A percentile compares a stretch with the other conserved stretches of the same genome.
Evolutionary conservation across 2,888 invertebrate species (phyloP).

Genomic region (Acanthosepion esculentum): DNA sequence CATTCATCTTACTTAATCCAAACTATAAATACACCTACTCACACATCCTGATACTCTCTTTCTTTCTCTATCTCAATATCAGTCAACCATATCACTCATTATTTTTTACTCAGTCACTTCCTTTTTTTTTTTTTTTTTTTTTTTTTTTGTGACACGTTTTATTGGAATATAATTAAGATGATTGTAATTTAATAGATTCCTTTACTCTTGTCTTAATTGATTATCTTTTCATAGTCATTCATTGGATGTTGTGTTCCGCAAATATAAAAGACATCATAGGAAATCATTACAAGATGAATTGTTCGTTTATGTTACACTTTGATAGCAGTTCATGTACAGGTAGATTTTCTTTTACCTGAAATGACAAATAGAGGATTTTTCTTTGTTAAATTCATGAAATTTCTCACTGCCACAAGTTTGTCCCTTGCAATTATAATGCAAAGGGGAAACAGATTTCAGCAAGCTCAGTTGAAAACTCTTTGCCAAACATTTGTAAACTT

Average conservation of each 20-base stretch:
- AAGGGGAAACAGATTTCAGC: too few relatives aligned
- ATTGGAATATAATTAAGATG: background rate
- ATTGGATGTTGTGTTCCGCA: background rate
- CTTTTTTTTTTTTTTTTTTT: background rate
- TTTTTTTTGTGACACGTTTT: background rate
- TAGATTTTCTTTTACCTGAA: background rate
- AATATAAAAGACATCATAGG: background rate
- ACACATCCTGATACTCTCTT: background rate
- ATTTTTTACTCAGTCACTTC: background rate
- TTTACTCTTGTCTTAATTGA: background rate
- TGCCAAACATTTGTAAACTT: too few relatives aligned
- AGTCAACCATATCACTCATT: background rate
- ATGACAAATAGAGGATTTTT: too few relatives aligned
- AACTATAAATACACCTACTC: background rate
- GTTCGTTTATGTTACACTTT: background rate
- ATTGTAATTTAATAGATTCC: background rate
- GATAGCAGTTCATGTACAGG: background rate
- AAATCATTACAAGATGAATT: constrained; percentile 2
- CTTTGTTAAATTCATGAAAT: too few relatives aligned
- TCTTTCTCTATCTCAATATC: background rate
- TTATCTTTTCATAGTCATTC: background rate
- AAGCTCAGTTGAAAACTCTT: too few relatives aligned
- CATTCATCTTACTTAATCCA: background rate
- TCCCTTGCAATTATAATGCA: too few relatives aligned
- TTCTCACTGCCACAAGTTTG: too few relatives aligned